Evolutionary conservation across 2,888 invertebrate species (phyloP), one percentile per base, ranked within the genome.

Genomic region (Sthenelais limicola): DNA sequence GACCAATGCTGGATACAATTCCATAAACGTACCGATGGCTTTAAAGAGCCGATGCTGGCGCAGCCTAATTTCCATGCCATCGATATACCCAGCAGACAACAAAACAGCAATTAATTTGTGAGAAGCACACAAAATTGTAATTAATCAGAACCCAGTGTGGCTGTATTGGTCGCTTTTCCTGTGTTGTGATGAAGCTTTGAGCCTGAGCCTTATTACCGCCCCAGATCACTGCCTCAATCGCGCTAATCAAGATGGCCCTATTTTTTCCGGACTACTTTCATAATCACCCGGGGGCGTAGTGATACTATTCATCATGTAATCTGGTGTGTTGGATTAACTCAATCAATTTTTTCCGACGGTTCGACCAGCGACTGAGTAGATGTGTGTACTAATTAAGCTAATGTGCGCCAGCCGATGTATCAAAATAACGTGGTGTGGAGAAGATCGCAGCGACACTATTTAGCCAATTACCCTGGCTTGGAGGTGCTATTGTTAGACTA

Each of bases 261-360:
- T 52, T 52, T 56, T 56, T 32, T 30, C 18, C 56, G n/a, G 30
- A 7, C 32, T 30, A 28, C 32, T 4, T 38, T 21, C 62, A 62
- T 38, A 35, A 62, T 38, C 21, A 38, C 62, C 62, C 9, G 62
- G 24, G 38, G 56, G 62, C 15, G 62, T 62, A 62, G 38, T 62
- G 35, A 35, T 38, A 43, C 62, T 38, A 62, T 35, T 62, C 26
- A 38, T 35, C 62, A 38, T 62, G 38, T 62, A 38, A 38, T 12
- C 24, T 7, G 5, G 38, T 28, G n/a, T 43, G 21, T 1, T 2
- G 24, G 35, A 62, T 62, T 62, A 62, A 62, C 62, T 62, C 62
- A 62, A 62, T 62, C 43, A 38, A 62, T 35, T 62, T 62, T 56
- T 62, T 35, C 28, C 43, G n/a, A n/a, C n/a, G n/a, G n/a, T n/a